Conservation (phyloP, 2,113 vertebrate genomes). For the Todiramphus saurophagus region DNA sequence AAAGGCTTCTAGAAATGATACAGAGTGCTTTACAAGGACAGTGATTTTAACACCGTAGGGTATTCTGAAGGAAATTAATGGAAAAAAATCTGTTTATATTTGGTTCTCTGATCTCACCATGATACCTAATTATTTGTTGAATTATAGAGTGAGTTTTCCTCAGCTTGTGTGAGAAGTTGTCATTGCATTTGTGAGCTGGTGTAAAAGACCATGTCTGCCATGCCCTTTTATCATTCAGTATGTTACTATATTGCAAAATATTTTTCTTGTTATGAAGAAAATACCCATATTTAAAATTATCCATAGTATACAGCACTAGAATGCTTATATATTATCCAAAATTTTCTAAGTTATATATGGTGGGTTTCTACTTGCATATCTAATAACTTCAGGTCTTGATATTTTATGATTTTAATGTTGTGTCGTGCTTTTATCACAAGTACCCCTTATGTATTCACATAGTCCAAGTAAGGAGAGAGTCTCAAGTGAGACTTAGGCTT, state of each 20-base stretch:
- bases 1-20: neutral
- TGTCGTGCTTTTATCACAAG: neutral
- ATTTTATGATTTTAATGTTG: neutral
- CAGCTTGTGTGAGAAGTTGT: neutral
- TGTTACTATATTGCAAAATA: neutral
- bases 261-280: neutral
- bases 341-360: neutral
- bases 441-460: accelerated
- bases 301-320: neutral
- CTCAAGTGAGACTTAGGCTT: neutral
- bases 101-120: constrained; percentile 32
- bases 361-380: neutral
- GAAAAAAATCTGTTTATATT: neutral
- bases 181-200: neutral
- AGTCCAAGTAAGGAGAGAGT: neutral
- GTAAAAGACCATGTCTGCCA: neutral
- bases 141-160: neutral
- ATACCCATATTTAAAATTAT: neutral
- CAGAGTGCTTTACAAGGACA: neutral
- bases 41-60: neutral
- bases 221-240: neutral
- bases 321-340: neutral
- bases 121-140: constrained; percentile 47
- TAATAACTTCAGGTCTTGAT: neutral
- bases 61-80: neutral